Percentiles rank a stretch among this genome's conserved stretches.
phyloP scores from a whole-genome alignment of 1,140 invertebrate genomes.

The Bombus balteatus region DNA sequence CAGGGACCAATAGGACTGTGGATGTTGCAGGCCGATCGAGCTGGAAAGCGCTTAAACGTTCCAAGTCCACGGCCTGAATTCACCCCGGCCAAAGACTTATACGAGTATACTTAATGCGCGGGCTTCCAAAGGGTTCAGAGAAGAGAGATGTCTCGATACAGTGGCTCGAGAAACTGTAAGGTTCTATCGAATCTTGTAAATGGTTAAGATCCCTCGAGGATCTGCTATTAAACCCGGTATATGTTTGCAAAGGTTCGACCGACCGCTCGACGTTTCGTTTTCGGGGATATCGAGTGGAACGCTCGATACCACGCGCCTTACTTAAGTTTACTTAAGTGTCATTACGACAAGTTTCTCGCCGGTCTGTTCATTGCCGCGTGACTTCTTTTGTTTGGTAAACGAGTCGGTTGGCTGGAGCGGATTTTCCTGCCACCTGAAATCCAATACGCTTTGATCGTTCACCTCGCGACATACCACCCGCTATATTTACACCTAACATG shows the following conservation, averaged over 20 bases:
- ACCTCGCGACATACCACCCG: no score
- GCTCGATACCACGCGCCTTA: no score
- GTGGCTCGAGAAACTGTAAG: constrained; percentile 29
- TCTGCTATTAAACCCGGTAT: constrained; percentile 26
- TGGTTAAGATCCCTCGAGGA: constrained; percentile 35
- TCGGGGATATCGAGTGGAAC: constrained; percentile 27
- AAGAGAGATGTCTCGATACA: constrained; percentile 30
- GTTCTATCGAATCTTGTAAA: constrained; percentile 49
- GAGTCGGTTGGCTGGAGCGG: no score
- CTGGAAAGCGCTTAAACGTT: constrained; percentile 68
- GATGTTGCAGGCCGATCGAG: constrained; percentile 44
- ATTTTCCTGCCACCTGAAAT: no score
- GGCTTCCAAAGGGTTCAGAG: constrained; percentile 49
- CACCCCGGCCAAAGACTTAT: constrained; percentile 58
- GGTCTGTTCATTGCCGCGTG: no score
- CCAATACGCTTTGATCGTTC: no score
- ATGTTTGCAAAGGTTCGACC: background rate
- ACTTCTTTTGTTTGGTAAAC: no score
- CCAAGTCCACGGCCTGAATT: constrained; percentile 63
- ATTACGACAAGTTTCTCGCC: background rate
- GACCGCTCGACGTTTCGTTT: background rate
- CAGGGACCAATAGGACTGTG: constrained; percentile 46
- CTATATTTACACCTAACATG: no score
- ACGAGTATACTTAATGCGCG: constrained; percentile 65
- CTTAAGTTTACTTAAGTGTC: background rate